A percentile compares a stretch with the other conserved stretches of the same genome.
phyloP scores from a whole-genome alignment of 2,888 invertebrate species.

The Agrochola litura region DNA sequence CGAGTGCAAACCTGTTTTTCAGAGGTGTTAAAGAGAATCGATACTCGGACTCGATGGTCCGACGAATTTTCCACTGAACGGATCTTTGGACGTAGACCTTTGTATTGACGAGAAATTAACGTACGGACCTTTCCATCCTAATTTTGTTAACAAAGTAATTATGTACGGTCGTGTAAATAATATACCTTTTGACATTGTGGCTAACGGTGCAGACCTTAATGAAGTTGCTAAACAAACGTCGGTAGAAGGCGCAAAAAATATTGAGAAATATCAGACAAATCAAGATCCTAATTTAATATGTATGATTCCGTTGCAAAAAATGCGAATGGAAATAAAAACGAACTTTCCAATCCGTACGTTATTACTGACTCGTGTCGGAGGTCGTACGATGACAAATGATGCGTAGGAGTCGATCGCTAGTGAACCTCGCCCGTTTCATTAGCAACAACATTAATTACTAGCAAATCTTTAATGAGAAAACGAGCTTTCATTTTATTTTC shows the following conservation, averaged over 20 bases:
- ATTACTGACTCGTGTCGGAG: conserved; percentile 83
- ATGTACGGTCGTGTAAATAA: conserved; percentile 78
- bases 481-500: conserved; percentile 74
- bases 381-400: conserved; percentile 87
- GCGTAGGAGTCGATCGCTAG: conserved; percentile 85
- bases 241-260: conserved; percentile 38
- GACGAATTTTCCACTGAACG: conserved; percentile 90
- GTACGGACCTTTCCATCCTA: conserved; percentile 85
- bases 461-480: conserved; percentile 84
- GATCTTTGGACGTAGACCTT: conserved; percentile 86
- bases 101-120: conserved; percentile 87
- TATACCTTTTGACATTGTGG: conserved; percentile 68
- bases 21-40: conserved; percentile 89
- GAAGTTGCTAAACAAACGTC: conserved; percentile 42
- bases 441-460: conserved; percentile 87
- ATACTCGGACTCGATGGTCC: conserved; percentile 87
- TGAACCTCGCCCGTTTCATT: conserved; percentile 84
- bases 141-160: conserved; percentile 81
- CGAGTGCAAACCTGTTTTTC: conserved; percentile 88
- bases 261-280: conserved; percentile 36
- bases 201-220: conserved; percentile 54
- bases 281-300: conserved; percentile 35
- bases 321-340: conserved; percentile 71
- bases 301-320: conserved; percentile 64
- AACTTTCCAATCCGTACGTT: conserved; percentile 73